These are phyloP conservation scores for Oophaga pumilio DNA, from an alignment of 2,113 vertebrate species.

Conservation along the genomic window DNA sequence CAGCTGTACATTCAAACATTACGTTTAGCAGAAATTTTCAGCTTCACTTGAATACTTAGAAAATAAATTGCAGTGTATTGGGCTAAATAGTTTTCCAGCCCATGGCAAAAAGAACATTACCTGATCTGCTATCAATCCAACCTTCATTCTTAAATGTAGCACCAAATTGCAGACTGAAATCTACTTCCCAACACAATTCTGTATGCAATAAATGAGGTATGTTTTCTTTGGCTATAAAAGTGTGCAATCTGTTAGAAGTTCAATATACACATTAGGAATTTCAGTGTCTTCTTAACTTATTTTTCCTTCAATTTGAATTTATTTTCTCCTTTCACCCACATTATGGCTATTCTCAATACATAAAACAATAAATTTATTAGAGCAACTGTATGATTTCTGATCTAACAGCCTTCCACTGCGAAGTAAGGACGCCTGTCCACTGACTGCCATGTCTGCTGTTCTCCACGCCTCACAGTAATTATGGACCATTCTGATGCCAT, in stretches of 20 bases:
- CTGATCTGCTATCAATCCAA: neutral
- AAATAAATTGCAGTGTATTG: slow-evolving; percentile 28
- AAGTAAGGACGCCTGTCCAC: slow-evolving; percentile 86
- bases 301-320: slow-evolving; percentile 60
- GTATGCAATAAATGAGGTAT: slow-evolving; percentile 70
- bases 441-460: slow-evolving; percentile 75
- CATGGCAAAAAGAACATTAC: slow-evolving; percentile 8
- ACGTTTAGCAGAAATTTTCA: slow-evolving; percentile 17
- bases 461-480: slow-evolving; percentile 93
- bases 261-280: slow-evolving; percentile 79
- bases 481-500: slow-evolving; percentile 78
- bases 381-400: slow-evolving; percentile 87
- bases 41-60: slow-evolving; percentile 11
- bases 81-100: slow-evolving; percentile 13
- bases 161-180: slow-evolving; percentile 69
- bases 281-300: slow-evolving; percentile 67
- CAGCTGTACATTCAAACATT: slow-evolving; percentile 34
- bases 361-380: slow-evolving; percentile 84
- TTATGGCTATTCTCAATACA: slow-evolving; percentile 95
- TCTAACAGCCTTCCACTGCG: slow-evolving; percentile 83
- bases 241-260: slow-evolving; percentile 63
- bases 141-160: slow-evolving; percentile 64
- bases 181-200: slow-evolving; percentile 62
- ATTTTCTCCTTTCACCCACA: slow-evolving; percentile 73
- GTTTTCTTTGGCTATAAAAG: slow-evolving; percentile 74